Evolutionary conservation across 2,797 vertebrate species (phyloP).

Genomic region (Orestias chungarensis): DNA sequence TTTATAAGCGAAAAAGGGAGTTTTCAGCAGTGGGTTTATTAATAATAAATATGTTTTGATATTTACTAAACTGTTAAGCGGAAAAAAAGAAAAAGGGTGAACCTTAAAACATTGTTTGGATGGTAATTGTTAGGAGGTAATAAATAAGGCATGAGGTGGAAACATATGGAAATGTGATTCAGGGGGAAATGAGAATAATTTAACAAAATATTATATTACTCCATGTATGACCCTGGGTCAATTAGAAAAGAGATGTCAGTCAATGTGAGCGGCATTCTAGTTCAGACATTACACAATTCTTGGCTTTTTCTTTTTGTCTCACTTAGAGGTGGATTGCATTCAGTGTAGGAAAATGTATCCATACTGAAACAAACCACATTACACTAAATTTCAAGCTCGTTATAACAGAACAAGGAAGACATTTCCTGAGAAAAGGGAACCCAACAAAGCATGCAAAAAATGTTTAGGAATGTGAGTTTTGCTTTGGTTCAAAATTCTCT

Average conservation of each 20-base stretch:
- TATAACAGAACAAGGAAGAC: constrained; percentile 48
- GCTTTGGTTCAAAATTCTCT: constrained; percentile 54
- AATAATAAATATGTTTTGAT: constrained; percentile 84
- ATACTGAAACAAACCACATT: constrained; percentile 63
- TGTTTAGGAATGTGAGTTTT: constrained; percentile 53
- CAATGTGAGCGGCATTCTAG: constrained; percentile 44
- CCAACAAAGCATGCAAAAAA: constrained; percentile 11
- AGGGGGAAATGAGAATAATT: constrained; percentile 81
- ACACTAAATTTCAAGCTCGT: constrained; percentile 68
- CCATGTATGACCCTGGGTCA: constrained; percentile 79
- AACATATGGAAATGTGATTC: constrained; percentile 81
- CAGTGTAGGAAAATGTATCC: constrained; percentile 59
- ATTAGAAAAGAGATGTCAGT: constrained; percentile 78
- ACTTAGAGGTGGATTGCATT: constrained; percentile 57
- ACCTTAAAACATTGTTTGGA: constrained; percentile 80
- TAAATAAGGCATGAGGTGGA: constrained; percentile 83
- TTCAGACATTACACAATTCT: constrained; percentile 61
- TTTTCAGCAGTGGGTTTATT: constrained; percentile 77
- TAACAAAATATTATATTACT: constrained; percentile 83
- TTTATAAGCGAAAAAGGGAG: constrained; percentile 73
- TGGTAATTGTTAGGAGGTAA: constrained; percentile 80
- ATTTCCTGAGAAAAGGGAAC: constrained; percentile 41
- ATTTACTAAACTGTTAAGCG: constrained; percentile 84
- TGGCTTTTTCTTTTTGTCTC: constrained; percentile 55
- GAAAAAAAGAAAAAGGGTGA: constrained; percentile 73